Conservation (phyloP, 2,797 vertebrate genomes). For the Channa striata region DNA sequence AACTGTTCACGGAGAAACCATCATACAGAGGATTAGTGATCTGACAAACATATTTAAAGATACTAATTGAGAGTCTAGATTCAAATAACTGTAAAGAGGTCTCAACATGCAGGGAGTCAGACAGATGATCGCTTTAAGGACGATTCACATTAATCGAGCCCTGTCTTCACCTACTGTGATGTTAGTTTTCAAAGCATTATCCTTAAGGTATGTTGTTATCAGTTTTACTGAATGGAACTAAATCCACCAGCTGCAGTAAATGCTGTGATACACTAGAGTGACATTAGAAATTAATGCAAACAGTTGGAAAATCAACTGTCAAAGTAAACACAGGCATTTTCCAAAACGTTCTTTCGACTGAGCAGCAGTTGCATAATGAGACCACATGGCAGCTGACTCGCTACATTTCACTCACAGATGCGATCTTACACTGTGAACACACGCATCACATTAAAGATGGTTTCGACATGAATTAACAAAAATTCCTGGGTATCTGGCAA, state of each 20-base stretch:
- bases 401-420: slow-evolving; percentile 47
- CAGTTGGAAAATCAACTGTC: slow-evolving; percentile 27
- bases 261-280: not conserved
- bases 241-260: not conserved
- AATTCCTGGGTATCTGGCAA: not conserved
- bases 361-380: slow-evolving; percentile 30
- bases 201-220: not conserved
- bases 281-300: slow-evolving; percentile 17
- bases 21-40: slow-evolving; percentile 12
- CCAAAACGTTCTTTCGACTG: not conserved
- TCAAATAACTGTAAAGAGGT: not conserved
- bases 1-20: not conserved
- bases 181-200: not conserved
- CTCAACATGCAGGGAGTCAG: not conserved
- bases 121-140: not conserved
- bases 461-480: slow-evolving; percentile 3
- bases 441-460: slow-evolving; percentile 1
- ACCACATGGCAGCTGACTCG: slow-evolving; percentile 29
- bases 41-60: not conserved
- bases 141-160: not conserved
- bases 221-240: not conserved
- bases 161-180: not conserved
- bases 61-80: not conserved
- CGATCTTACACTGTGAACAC: slow-evolving; percentile 29
- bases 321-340: slow-evolving; percentile 21